Evolutionary conservation across 1,140 invertebrate species (phyloP).

Genomic region (Euura lappo): DNA sequence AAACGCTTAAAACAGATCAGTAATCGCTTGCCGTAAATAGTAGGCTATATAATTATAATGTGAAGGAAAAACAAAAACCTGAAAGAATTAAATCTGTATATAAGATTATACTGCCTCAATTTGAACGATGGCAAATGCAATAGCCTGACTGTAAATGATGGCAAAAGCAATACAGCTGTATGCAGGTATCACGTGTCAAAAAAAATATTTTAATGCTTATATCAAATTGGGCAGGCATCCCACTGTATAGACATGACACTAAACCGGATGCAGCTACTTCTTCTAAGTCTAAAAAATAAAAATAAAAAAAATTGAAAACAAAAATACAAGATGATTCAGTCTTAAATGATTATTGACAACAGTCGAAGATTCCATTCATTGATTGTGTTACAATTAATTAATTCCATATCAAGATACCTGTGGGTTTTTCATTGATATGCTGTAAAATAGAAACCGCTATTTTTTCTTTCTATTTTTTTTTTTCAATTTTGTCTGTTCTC

Average conservation of each 20-base stretch:
- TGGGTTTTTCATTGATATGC: too few relatives aligned
- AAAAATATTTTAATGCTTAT: not conserved
- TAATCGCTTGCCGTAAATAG: not conserved
- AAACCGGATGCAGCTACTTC: not conserved
- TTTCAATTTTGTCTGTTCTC: not conserved
- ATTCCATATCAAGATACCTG: too few relatives aligned
- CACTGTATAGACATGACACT: constrained; percentile 1
- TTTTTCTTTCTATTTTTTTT: not conserved
- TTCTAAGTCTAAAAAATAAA: not conserved
- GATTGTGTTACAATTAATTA: too few relatives aligned
- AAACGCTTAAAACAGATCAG: not conserved
- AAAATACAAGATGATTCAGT: too few relatives aligned
- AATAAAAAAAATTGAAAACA: too few relatives aligned
- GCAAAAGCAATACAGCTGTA: constrained; percentile 7
- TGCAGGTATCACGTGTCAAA: not conserved
- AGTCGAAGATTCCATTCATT: too few relatives aligned
- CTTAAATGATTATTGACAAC: too few relatives aligned
- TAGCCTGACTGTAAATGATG: constrained; percentile 2
- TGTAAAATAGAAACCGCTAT: too few relatives aligned
- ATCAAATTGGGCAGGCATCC: constrained; percentile 4
- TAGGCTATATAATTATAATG: not conserved
- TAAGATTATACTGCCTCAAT: constrained; percentile 5
- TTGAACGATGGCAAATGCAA: constrained; percentile 1
- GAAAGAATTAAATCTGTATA: constrained; percentile 4
- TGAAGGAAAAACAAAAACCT: not conserved